phyloP scores from a whole-genome alignment of 2,888 invertebrate genomes.

The Spisula subtruncata region DNA sequence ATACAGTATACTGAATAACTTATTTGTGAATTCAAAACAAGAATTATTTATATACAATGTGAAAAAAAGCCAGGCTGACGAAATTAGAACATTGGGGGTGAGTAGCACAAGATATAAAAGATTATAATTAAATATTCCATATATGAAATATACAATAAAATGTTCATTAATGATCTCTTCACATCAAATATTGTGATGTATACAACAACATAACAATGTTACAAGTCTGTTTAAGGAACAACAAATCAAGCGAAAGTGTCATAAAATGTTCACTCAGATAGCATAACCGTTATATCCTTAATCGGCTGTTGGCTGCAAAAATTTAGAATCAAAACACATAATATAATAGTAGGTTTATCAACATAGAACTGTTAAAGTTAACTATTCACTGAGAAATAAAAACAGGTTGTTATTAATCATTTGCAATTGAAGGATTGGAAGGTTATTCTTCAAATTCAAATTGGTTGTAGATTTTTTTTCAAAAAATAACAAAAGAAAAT shows the following conservation, averaged over 20 bases:
- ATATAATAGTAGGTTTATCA: not conserved
- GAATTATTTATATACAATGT: not conserved
- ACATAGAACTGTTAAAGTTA: not conserved
- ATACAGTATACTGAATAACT: too few relatives aligned
- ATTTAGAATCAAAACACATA: not conserved
- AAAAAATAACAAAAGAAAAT: not conserved
- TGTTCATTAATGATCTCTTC: constrained; percentile 34
- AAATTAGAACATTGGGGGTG: not conserved
- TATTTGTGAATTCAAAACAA: not conserved
- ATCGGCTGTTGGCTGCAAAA: constrained; percentile 52
- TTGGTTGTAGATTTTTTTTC: not conserved
- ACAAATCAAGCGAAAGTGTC: constrained; percentile 28
- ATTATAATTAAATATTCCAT: constrained; percentile 13
- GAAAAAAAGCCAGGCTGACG: not conserved
- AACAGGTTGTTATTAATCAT: not conserved
- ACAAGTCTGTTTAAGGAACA: constrained; percentile 36
- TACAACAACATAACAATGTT: constrained; percentile 38
- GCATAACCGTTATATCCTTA: constrained; percentile 57
- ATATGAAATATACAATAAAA: not conserved
- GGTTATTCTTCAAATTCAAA: not conserved
- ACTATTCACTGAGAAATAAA: not conserved
- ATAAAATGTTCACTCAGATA: constrained; percentile 26
- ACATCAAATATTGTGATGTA: constrained; percentile 35
- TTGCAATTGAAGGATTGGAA: not conserved
- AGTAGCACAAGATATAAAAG: not conserved